phyloP scores from a whole-genome alignment of 1,140 invertebrate genomes.

The Neodiprion pinetum region DNA sequence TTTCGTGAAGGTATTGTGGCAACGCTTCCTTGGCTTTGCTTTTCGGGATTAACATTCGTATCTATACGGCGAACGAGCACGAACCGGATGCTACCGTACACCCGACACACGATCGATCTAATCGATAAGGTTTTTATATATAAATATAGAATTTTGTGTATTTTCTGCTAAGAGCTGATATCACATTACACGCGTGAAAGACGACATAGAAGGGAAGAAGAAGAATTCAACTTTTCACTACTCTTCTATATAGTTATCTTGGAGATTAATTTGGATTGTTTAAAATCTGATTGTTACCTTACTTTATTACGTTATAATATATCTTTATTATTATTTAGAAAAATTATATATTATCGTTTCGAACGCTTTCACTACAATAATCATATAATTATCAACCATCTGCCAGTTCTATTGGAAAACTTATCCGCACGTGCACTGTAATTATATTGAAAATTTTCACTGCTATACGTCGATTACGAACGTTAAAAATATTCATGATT shows the following conservation, averaged over 20 bases:
- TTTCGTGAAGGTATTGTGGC: background rate
- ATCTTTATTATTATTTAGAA: background rate
- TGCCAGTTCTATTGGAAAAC: too few species aligned
- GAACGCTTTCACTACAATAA: too few species aligned
- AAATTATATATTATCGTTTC: too few species aligned
- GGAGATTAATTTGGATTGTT: slow-evolving; percentile 6
- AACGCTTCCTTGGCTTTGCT: background rate
- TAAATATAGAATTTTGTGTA: slow-evolving; percentile 8
- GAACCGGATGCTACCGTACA: background rate
- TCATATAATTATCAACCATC: too few species aligned
- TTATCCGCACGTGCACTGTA: too few species aligned
- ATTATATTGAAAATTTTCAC: too few species aligned
- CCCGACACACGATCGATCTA: background rate
- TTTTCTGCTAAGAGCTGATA: slow-evolving; percentile 7
- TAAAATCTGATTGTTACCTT: slow-evolving; percentile 1
- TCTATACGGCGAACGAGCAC: background rate
- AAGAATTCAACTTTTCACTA: slow-evolving; percentile 7
- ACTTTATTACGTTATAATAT: background rate
- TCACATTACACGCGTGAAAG: slow-evolving; percentile 2
- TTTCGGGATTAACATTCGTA: slow-evolving; percentile 6
- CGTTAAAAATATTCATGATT: too few species aligned
- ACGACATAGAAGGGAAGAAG: slow-evolving; percentile 4
- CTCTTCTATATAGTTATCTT: slow-evolving; percentile 5
- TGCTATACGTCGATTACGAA: too few species aligned
- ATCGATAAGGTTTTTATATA: background rate